A percentile compares a stretch with the other conserved stretches of the same genome.
These are phyloP conservation scores for Plectus sambesii DNA, from an alignment of 1,140 invertebrate species.

Conservation along the genomic window DNA sequence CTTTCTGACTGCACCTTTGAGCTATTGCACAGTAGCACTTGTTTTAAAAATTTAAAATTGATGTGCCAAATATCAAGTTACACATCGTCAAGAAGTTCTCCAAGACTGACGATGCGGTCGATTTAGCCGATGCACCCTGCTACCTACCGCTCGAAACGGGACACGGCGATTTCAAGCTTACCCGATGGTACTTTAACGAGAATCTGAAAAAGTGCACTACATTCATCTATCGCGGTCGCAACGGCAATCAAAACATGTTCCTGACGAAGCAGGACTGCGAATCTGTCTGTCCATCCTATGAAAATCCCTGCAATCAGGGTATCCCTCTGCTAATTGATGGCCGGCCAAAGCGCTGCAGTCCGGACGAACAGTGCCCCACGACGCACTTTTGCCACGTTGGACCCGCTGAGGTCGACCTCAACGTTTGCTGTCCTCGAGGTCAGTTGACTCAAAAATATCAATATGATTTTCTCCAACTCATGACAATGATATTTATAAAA, in stretches of 20 bases:
- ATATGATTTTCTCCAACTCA: no score
- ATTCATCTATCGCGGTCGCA: conserved; percentile 41
- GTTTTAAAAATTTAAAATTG: no score
- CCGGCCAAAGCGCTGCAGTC: conserved; percentile 23
- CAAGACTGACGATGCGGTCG: no score
- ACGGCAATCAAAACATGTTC: conserved; percentile 37
- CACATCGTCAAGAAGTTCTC: no score
- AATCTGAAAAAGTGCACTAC: conserved; percentile 30
- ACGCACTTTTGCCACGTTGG: conserved; percentile 29
- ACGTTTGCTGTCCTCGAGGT: conserved; percentile 30
- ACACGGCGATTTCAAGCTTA: conserved; percentile 22
- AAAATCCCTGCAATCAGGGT: conserved; percentile 23
- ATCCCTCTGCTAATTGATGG: conserved; percentile 19
- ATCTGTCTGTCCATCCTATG: conserved; percentile 35
- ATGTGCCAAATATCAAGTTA: no score
- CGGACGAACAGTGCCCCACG: conserved; percentile 21
- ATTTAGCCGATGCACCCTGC: conserved; percentile 33
- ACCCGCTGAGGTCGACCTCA: conserved; percentile 9
- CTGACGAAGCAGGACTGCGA: conserved; percentile 27
- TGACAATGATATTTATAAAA: no score
- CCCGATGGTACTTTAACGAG: conserved; percentile 32
- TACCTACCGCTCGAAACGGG: conserved; percentile 26
- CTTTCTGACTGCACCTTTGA: no score
- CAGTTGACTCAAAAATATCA: background rate
- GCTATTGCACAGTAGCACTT: no score